Base-by-base conservation (phyloP, 2,888 invertebrate genomes). In the Vandiemenella viatica region DNA sequence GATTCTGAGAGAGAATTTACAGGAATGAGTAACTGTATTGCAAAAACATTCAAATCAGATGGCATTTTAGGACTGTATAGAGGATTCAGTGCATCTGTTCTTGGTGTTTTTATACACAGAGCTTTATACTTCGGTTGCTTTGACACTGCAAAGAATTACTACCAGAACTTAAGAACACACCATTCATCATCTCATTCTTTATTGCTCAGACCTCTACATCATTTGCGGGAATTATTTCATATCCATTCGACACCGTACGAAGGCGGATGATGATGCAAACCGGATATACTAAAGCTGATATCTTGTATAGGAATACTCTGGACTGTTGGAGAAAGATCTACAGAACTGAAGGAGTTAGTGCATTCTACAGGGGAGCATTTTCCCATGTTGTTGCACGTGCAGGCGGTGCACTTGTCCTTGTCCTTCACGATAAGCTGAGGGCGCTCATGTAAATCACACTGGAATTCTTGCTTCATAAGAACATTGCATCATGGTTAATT, bases 221-320 rank as follows among this genome's bases (percentile, higher is more conserved):
- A 4, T 55, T 61, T 15, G 60, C 74, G 46, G 75, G 75, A 58
- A 64, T 75, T 53, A 62, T 73, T 26, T 73, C 73, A 43, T 75
- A 76, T 61, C 75, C 75, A 26, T 68, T 75, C 58, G 75, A 76
- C 59, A 76, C 76, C 2, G 71, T 76, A 50, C 59, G 75, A 55
- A 61, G 75, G 58, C 63, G 75, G 48, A 68, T 76, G 67, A 76
- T 75, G 74, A 75, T 75, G 75, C 72, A 72, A 52, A 69, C 72
- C 50, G 68, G 68, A 47, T 61, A 61, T 46, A 61, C 59, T 8
- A 61, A 62, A 53, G 54, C 47, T 3, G 61, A 65, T 10, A 58
- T 65, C 46, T 58, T 63, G 45, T 70, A 70, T 64, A 72, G 67
- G 61, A 69, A 65, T 56, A 71, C 73, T 21, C 56, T 70, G 41